Conservation (phyloP, 2,113 vertebrate species). For the Eublepharis macularius region DNA sequence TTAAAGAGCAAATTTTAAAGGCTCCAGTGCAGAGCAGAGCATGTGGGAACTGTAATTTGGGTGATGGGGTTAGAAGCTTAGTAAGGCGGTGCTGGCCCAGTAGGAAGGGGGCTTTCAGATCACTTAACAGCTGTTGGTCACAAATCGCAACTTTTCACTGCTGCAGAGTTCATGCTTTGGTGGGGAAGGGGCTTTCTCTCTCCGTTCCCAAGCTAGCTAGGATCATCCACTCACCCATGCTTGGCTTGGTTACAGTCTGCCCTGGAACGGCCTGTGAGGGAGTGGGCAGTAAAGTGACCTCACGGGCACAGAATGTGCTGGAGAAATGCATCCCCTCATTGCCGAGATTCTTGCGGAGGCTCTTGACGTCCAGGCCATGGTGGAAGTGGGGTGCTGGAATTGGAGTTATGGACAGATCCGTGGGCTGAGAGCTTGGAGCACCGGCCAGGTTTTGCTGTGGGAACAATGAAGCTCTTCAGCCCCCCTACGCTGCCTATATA, state of each 20-base stretch:
- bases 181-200: background rate
- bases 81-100: background rate
- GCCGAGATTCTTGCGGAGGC: slow-evolving; percentile 63
- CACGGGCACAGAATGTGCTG: slow-evolving; percentile 72
- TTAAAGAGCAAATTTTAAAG: background rate
- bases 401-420: background rate
- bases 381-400: background rate
- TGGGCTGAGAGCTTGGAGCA: background rate
- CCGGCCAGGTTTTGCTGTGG: slow-evolving; percentile 35
- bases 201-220: background rate
- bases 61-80: background rate
- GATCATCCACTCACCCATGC: background rate
- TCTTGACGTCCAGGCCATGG: slow-evolving; percentile 28
- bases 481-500: slow-evolving; percentile 49
- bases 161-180: background rate
- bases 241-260: slow-evolving; percentile 39
- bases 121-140: background rate
- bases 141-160: background rate
- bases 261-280: slow-evolving; percentile 47
- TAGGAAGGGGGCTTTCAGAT: background rate
- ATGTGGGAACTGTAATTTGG: background rate
- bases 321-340: slow-evolving; percentile 57
- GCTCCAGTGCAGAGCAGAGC: background rate
- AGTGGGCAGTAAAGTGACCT: slow-evolving; percentile 67
- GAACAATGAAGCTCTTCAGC: slow-evolving; percentile 31